phyloP scores from a whole-genome alignment of 2,797 vertebrate species.

The Artibeus jamaicensis region DNA sequence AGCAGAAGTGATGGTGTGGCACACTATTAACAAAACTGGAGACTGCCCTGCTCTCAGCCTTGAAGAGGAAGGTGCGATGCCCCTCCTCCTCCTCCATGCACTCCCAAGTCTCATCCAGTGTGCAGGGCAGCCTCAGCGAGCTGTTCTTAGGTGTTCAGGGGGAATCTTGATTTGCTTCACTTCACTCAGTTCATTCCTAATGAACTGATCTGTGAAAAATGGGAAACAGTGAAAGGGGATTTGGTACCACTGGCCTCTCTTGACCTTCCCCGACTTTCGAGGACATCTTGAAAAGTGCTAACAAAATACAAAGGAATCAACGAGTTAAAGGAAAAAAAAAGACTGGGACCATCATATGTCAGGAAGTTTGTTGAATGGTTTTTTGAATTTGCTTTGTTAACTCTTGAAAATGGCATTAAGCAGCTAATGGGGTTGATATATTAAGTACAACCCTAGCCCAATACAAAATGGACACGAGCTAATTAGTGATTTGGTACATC shows the following conservation, averaged over 20 bases:
- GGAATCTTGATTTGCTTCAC: background rate
- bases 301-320: constrained; percentile 52
- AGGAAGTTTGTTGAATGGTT: constrained; percentile 48
- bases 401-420: constrained; percentile 55
- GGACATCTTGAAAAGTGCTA: constrained; percentile 32
- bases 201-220: constrained; percentile 28
- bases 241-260: background rate
- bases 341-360: constrained; percentile 5
- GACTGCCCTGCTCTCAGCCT: background rate
- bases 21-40: background rate
- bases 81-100: rapidly evolving
- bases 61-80: background rate
- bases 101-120: background rate
- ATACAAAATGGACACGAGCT: constrained; percentile 56
- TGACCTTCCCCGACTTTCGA: background rate
- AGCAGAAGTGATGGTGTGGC: background rate
- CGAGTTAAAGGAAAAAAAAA: constrained; percentile 52
- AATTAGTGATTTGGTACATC: constrained; percentile 60
- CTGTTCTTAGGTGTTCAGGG: background rate
- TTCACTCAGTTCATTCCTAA: background rate
- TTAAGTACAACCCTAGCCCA: constrained; percentile 50
- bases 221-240: background rate
- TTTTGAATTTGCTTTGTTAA: constrained; percentile 66
- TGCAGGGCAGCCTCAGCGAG: background rate
- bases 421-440: constrained; percentile 64